A percentile compares a stretch with the other conserved stretches of the same genome.
Evolutionary conservation across 2,888 invertebrate genomes (phyloP).

Genomic region (Eupithecia pulchellata): DNA sequence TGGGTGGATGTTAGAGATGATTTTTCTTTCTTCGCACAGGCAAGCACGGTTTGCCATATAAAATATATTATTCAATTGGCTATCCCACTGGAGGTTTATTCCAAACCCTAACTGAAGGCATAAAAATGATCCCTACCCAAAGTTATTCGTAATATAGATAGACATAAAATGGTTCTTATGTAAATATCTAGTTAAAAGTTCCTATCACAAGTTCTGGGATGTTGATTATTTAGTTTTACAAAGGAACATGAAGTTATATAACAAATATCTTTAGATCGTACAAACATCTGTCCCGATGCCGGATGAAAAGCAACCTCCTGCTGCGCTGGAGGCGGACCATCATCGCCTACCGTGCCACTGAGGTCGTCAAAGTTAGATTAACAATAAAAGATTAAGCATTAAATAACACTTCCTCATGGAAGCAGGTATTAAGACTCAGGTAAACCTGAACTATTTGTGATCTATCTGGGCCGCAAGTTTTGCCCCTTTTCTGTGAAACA

Average conservation of each 20-base stretch:
- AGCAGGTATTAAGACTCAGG: background rate
- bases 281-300: too few relatives aligned
- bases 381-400: too few relatives aligned
- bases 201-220: background rate
- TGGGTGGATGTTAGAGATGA: constrained; percentile 79
- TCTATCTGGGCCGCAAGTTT: background rate
- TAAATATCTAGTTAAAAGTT: background rate
- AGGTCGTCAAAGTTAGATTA: too few relatives aligned
- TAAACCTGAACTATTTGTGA: constrained; percentile 6
- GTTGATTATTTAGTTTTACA: background rate
- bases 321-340: too few relatives aligned
- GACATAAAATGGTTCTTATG: background rate
- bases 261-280: too few relatives aligned
- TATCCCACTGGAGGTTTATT: constrained; percentile 74
- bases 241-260: background rate
- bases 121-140: constrained; percentile 53
- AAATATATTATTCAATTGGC: constrained; percentile 83
- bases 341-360: too few relatives aligned
- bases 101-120: constrained; percentile 72
- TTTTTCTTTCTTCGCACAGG: constrained; percentile 80
- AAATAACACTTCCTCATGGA: background rate
- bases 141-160: constrained; percentile 7
- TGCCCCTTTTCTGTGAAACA: constrained; percentile 15
- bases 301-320: too few relatives aligned
- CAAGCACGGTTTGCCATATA: constrained; percentile 78